Conservation (phyloP, 2,113 vertebrate genomes). For the Platichthys stellatus region DNA sequence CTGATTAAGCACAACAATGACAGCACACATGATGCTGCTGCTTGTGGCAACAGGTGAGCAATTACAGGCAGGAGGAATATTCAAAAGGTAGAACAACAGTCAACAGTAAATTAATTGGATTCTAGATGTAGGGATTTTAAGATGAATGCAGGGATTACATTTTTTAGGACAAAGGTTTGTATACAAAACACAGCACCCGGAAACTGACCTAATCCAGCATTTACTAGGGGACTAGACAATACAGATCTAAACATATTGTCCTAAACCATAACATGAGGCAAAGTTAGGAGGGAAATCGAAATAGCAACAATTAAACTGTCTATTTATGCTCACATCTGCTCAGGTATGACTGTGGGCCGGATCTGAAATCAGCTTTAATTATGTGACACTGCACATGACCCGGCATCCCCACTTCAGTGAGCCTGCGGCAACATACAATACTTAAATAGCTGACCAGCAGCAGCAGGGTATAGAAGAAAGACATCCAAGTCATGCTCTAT, state of each 20-base stretch:
- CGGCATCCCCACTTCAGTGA: constrained; percentile 1
- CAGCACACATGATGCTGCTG: constrained; percentile 11
- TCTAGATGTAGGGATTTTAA: constrained; percentile 1
- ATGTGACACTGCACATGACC: not conserved
- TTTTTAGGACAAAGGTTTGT: not conserved
- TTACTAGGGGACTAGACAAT: not conserved
- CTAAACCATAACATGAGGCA: not conserved
- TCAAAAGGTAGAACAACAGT: constrained; percentile 10
- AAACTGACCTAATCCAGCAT: not conserved
- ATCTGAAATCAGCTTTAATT: not conserved
- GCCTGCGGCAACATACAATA: constrained; percentile 14
- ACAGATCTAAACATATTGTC: not conserved
- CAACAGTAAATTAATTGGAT: not conserved
- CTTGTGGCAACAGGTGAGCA: not conserved
- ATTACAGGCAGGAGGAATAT: constrained; percentile 15
- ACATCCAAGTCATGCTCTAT: constrained; percentile 48
- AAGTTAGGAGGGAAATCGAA: not conserved
- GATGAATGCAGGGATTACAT: not conserved
- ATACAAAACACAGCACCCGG: not conserved
- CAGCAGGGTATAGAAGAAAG: constrained; percentile 28
- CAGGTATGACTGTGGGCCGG: not conserved
- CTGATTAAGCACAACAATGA: constrained; percentile 21
- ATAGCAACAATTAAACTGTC: not conserved
- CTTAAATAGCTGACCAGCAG: constrained; percentile 32
- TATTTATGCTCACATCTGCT: not conserved